phyloP scores from a whole-genome alignment of 2,113 vertebrate genomes.

The Dromiciops gliroides region DNA sequence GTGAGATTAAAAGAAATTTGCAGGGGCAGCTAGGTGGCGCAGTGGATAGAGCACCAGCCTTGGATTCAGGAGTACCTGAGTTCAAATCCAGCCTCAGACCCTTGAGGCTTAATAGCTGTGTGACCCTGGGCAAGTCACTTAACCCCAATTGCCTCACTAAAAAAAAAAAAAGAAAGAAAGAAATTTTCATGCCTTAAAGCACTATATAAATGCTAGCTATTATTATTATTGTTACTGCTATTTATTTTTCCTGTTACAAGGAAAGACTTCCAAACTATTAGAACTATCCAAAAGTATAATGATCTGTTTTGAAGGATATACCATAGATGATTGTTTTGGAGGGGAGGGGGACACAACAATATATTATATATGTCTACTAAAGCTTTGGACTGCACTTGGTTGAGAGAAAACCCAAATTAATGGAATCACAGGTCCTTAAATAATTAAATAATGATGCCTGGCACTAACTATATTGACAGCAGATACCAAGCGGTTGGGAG shows the following conservation, averaged over 20 bases:
- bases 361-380: not conserved
- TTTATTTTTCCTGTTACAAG: not conserved
- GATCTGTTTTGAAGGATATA: not conserved
- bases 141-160: too few relatives aligned
- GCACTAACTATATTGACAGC: not conserved
- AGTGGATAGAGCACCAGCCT: too few relatives aligned
- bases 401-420: not conserved
- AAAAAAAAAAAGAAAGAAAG: too few relatives aligned
- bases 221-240: not conserved
- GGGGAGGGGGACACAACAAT: not conserved
- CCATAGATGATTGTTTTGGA: not conserved
- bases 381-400: not conserved
- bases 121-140: too few relatives aligned
- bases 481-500: not conserved
- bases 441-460: not conserved
- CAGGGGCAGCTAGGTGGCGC: too few relatives aligned
- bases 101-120: too few relatives aligned
- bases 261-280: not conserved
- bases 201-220: not conserved
- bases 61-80: too few relatives aligned
- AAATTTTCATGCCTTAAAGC: not conserved
- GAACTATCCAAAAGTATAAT: not conserved
- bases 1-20: not conserved
- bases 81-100: too few relatives aligned
- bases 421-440: not conserved